Percentiles rank a stretch among this genome's conserved stretches.
These are phyloP conservation scores for Scaptomyza tumidula DNA, from an alignment of 2,888 invertebrate species.

Conservation along the genomic window DNA sequence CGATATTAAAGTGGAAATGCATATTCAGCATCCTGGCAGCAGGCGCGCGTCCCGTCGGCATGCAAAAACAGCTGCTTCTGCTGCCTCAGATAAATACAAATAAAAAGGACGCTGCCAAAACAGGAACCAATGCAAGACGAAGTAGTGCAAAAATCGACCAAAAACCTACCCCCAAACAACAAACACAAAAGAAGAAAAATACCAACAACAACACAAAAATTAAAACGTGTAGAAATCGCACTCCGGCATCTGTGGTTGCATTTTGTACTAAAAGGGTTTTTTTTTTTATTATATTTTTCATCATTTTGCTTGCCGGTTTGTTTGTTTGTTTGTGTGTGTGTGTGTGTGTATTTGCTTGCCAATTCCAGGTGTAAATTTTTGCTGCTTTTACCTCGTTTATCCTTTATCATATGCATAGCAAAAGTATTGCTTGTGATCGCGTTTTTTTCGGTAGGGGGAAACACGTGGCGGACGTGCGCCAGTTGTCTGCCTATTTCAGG, in stretches of 20 bases:
- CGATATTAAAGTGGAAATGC: slow-evolving; percentile 80
- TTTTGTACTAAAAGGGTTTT: slow-evolving; percentile 64
- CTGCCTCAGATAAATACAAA: slow-evolving; percentile 22
- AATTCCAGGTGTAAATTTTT: slow-evolving; percentile 82
- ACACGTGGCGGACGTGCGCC: slow-evolving; percentile 77
- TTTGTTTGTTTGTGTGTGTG: slow-evolving; percentile 56
- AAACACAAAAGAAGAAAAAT: slow-evolving; percentile 2
- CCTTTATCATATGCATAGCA: slow-evolving; percentile 25
- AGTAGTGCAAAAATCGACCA: slow-evolving; percentile 44
- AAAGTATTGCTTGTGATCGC: slow-evolving; percentile 28
- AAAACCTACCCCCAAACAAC: slow-evolving; percentile 47
- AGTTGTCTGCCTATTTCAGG: slow-evolving; percentile 53
- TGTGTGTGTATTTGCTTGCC: too few relatives aligned
- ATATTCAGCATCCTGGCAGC: slow-evolving; percentile 81
- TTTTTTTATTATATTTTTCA: slow-evolving; percentile 38
- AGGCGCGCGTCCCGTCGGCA: slow-evolving; percentile 66
- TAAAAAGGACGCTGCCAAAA: slow-evolving; percentile 52
- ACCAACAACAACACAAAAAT: neutral
- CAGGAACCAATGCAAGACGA: slow-evolving; percentile 45
- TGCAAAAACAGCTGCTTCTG: slow-evolving; percentile 75
- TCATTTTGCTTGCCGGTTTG: slow-evolving; percentile 31
- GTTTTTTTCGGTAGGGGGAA: slow-evolving; percentile 16
- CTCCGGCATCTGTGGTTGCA: slow-evolving; percentile 71
- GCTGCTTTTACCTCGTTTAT: slow-evolving; percentile 20
- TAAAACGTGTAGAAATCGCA: slow-evolving; percentile 38